Base-by-base conservation (phyloP, 1,140 invertebrate species). In the Lepidurus couesii region DNA sequence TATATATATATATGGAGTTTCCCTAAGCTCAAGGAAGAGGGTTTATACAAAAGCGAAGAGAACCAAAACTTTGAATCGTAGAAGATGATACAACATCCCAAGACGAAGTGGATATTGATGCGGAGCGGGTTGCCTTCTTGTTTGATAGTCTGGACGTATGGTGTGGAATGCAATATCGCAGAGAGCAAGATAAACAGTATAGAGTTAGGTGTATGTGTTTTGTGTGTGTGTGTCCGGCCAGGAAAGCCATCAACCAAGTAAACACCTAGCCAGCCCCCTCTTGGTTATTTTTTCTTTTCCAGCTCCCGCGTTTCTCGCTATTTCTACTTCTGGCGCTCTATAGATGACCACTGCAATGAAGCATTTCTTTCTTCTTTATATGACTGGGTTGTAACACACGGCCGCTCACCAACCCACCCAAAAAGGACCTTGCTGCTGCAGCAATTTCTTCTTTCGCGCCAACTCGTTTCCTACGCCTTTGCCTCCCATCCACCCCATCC, bases 161-260 rank as follows among this genome's bases (percentile, higher is more conserved):
- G 16, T 65, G 53, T 2, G 53, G 53, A 65, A 65, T 65, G 53
- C 53, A 65, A 65, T 65, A 65, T 65, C 53, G 53, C 53, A 65
- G 53, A 65, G 53, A 65, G 53, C 53, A 65, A 65, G 53, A 65
- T 65, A 65, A 65, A 65, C 53, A 65, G 53, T 65, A 65, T 65
- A 65, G 16, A 65, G 53, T 65, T 65, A 65, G 53, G 53, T 65
- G 53, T 65, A 65, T 16, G 53, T 65, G 8, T 9, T 65, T 13
- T 47, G 45, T 47, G 45, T 47, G 45, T 65, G 53, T 13, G 53
- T 21, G 53, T 65, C 53, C 53, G 53, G 53, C 53, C 8, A 65
- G 53, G 53, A 21, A 65, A 65, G 53, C 53, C 53, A 65, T 65
- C 53, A 65, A 65, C 53, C 53, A 65, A 65, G 53, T 65, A 65